Percentiles rank a stretch among this genome's conserved stretches.
phyloP scores from a whole-genome alignment of 2,797 vertebrate species.

The Vultur gryphus region DNA sequence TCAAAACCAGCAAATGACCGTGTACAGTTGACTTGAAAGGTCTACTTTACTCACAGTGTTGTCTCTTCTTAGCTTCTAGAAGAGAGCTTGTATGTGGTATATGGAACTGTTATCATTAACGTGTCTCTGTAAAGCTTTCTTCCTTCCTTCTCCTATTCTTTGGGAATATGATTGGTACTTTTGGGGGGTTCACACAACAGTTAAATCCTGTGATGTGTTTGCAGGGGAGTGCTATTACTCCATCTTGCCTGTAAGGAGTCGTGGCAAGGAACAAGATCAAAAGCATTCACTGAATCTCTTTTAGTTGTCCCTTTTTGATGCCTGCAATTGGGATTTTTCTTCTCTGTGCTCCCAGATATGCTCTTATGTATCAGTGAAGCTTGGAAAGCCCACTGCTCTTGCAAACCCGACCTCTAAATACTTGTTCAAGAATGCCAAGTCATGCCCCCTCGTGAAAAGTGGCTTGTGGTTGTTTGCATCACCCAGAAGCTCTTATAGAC shows the following conservation, averaged over 20 bases:
- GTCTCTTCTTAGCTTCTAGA: not conserved
- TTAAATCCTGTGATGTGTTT: not conserved
- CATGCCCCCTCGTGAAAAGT: not conserved
- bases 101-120: not conserved
- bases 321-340: not conserved
- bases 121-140: not conserved
- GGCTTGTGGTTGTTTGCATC: not conserved
- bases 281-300: not conserved
- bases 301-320: not conserved
- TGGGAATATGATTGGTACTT: not conserved
- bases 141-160: not conserved
- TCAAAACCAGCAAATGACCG: not conserved
- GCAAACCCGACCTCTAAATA: not conserved
- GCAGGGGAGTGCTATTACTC: not conserved
- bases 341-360: not conserved
- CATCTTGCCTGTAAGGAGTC: not conserved
- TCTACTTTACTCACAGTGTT: not conserved
- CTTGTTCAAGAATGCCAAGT: not conserved
- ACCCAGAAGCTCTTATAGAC: not conserved
- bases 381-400: not conserved
- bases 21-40: not conserved
- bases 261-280: not conserved
- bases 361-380: not conserved
- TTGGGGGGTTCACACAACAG: fast-evolving
- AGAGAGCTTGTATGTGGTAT: not conserved